Percentiles rank a stretch among this genome's conserved stretches.
Evolutionary conservation across 2,888 invertebrate genomes (phyloP).

Genomic region (Cactoblastis cactorum): DNA sequence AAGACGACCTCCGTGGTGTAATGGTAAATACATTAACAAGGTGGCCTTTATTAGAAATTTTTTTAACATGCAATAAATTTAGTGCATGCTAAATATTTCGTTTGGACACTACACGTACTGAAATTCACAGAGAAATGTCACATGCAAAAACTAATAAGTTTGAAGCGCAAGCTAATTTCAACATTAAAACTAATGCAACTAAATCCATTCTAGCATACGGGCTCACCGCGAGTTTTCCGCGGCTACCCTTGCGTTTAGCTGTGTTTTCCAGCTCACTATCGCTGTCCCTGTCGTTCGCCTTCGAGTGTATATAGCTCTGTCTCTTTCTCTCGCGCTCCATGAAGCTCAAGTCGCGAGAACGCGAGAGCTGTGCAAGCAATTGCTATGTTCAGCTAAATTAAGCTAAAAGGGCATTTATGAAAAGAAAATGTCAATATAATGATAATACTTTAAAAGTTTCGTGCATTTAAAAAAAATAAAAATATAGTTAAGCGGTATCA

Average conservation of each 20-base stretch:
- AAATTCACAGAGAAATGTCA: background rate
- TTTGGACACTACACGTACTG: no score
- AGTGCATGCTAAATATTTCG: no score
- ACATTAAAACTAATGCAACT: constrained; percentile 46
- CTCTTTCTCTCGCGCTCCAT: constrained; percentile 74
- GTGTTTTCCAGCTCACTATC: constrained; percentile 90
- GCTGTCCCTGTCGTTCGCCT: constrained; percentile 83
- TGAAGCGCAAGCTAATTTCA: constrained; percentile 22
- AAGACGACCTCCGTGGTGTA: no score
- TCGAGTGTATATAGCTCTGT: constrained; percentile 74
- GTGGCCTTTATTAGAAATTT: no score
- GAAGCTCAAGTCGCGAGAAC: constrained; percentile 71
- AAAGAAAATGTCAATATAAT: constrained; percentile 17
- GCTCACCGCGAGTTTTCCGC: constrained; percentile 86
- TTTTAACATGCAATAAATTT: no score
- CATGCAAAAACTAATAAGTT: background rate
- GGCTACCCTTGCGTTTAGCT: constrained; percentile 77
- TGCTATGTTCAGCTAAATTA: constrained; percentile 40
- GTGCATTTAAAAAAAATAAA: constrained; percentile 17
- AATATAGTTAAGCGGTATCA: constrained; percentile 16
- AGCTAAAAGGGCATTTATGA: constrained; percentile 26
- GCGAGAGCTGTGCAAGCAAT: constrained; percentile 73
- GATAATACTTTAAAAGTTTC: constrained; percentile 15
- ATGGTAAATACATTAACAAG: no score
- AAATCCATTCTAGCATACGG: constrained; percentile 55